A percentile compares a stretch with the other conserved stretches of the same genome.
These are phyloP conservation scores for Lepeophtheirus salmonis DNA, from an alignment of 1,140 invertebrate genomes.

Conservation along the genomic window DNA sequence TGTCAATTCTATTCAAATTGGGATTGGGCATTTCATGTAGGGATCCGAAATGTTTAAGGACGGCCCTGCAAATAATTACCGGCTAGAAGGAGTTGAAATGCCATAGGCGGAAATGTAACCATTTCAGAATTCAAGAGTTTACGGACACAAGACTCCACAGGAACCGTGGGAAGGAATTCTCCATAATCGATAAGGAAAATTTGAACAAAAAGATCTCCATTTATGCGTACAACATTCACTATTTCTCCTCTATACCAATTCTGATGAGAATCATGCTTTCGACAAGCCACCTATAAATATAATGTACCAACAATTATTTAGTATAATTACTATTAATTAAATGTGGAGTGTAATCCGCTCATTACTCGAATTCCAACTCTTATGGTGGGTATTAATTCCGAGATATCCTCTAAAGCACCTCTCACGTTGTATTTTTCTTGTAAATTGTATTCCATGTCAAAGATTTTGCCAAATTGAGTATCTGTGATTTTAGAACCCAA, in stretches of 20 bases:
- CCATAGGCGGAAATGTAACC: background rate
- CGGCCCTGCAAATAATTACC: no score
- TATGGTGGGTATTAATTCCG: background rate
- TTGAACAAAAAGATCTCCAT: background rate
- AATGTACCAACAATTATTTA: background rate
- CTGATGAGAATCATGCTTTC: background rate
- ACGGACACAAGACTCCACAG: background rate
- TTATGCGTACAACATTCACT: background rate
- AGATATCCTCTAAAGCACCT: background rate
- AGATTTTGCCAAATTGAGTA: background rate
- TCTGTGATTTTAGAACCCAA: background rate
- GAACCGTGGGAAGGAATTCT: background rate
- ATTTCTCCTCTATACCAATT: background rate
- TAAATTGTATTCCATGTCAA: background rate
- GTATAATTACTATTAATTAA: background rate
- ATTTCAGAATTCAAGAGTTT: background rate
- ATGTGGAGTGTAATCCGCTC: background rate
- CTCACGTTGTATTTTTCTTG: background rate
- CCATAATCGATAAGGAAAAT: background rate
- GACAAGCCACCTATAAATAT: background rate
- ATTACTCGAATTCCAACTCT: background rate
- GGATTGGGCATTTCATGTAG: no score
- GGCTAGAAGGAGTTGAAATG: background rate
- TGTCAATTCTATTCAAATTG: no score
- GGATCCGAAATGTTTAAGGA: no score